These are phyloP conservation scores for Poecilia picta DNA, from an alignment of 2,797 vertebrate species.

Conservation along the genomic window DNA sequence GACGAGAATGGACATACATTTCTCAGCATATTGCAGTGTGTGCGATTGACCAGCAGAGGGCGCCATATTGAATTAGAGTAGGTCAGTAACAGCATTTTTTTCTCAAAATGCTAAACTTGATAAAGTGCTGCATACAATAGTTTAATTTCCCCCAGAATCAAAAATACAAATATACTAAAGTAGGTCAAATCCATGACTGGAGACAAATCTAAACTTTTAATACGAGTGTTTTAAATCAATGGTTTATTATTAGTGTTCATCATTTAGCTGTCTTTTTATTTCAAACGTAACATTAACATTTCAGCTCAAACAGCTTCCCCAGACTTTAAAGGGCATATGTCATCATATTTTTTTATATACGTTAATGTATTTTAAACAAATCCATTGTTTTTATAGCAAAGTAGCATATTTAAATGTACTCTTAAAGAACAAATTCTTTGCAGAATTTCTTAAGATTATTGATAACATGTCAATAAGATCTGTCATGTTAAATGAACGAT, in stretches of 20 bases:
- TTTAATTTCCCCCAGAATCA: slow-evolving; percentile 48
- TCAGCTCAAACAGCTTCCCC: slow-evolving; percentile 18
- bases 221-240: slow-evolving; percentile 34
- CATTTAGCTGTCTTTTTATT: slow-evolving; percentile 44
- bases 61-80: slow-evolving; percentile 45
- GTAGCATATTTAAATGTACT: background rate
- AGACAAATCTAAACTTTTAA: slow-evolving; percentile 57
- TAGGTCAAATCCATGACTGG: slow-evolving; percentile 60
- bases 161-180: slow-evolving; percentile 57
- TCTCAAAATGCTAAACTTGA: slow-evolving; percentile 64
- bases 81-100: slow-evolving; percentile 67
- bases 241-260: slow-evolving; percentile 73
- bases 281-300: background rate
- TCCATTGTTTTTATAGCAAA: background rate
- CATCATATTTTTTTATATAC: background rate
- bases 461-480: background rate
- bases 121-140: slow-evolving; percentile 78
- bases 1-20: background rate
- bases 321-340: background rate
- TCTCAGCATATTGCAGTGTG: slow-evolving; percentile 33
- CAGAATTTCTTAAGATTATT: background rate
- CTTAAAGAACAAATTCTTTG: background rate
- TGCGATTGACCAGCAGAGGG: slow-evolving; percentile 49
- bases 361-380: background rate
- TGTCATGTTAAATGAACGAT: background rate